Conservation (phyloP, 2,797 vertebrate genomes). For the Alosa sapidissima region DNA sequence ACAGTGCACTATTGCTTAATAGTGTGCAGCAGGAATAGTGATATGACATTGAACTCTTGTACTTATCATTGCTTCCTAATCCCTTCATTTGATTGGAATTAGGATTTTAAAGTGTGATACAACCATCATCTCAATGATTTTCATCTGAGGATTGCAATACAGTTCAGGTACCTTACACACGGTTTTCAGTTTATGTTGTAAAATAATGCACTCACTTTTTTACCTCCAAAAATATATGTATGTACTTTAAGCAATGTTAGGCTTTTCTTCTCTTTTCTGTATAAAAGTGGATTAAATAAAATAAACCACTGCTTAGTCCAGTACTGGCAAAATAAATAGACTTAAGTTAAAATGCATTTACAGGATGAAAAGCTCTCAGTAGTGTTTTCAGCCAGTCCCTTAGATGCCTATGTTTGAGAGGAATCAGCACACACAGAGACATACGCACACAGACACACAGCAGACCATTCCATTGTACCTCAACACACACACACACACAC, state of each 20-base stretch:
- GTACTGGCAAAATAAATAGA: conserved; percentile 72
- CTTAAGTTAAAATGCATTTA: conserved; percentile 67
- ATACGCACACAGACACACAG: neutral
- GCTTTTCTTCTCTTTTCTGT: conserved; percentile 48
- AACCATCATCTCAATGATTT: neutral
- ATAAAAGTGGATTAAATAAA: conserved; percentile 53
- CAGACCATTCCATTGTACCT: neutral
- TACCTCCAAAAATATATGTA: conserved; percentile 57
- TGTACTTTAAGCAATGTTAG: conserved; percentile 61
- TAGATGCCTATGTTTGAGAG: conserved; percentile 9
- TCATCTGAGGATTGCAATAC: neutral
- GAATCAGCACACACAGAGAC: neutral
- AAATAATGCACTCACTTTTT: neutral
- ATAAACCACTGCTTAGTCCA: conserved; percentile 37
- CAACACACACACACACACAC: conserved; percentile 12
- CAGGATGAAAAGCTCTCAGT: conserved; percentile 60
- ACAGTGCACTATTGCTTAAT: neutral
- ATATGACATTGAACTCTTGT: neutral
- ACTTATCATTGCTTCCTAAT: neutral
- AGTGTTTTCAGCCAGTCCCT: conserved; percentile 48
- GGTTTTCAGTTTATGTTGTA: neutral
- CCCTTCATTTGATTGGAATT: neutral
- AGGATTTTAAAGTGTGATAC: neutral
- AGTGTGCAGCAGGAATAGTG: neutral
- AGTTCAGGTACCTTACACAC: neutral